These are phyloP conservation scores for Liopterus haemorrhoidalis DNA, from an alignment of 2,888 invertebrate genomes.

Conservation along the genomic window DNA sequence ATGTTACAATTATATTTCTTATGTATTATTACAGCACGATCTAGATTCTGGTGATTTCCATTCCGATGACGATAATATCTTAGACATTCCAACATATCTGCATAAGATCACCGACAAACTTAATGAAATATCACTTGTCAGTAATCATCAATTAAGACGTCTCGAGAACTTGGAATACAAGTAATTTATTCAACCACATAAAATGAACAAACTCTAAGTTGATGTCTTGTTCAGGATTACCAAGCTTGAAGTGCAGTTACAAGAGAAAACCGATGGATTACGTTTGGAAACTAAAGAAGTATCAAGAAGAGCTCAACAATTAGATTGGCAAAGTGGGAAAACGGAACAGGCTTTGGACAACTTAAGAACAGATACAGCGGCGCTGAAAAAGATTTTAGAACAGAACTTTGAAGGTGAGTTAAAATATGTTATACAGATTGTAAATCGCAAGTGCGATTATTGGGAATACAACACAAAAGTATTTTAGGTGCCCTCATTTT, in stretches of 20 bases:
- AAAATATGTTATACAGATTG: too few relatives aligned
- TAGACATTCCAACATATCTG: too few relatives aligned
- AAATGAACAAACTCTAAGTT: neutral
- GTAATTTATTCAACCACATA: slow-evolving; percentile 1
- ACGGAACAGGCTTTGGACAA: slow-evolving; percentile 42
- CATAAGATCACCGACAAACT: slow-evolving; percentile 17
- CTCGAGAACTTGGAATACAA: slow-evolving; percentile 19
- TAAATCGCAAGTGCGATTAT: too few relatives aligned
- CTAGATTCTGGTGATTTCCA: too few relatives aligned
- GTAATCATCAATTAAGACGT: slow-evolving; percentile 13
- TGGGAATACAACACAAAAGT: too few relatives aligned
- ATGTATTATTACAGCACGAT: too few relatives aligned
- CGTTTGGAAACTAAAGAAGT: slow-evolving; percentile 44
- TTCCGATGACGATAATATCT: too few relatives aligned
- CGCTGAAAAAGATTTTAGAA: slow-evolving; percentile 18
- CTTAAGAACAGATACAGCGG: slow-evolving; percentile 42
- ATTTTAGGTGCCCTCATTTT: too few relatives aligned
- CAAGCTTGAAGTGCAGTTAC: slow-evolving; percentile 43
- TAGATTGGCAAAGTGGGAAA: slow-evolving; percentile 45
- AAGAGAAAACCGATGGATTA: slow-evolving; percentile 44
- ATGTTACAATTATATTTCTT: too few relatives aligned
- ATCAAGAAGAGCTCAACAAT: slow-evolving; percentile 41
- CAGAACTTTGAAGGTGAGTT: too few relatives aligned
- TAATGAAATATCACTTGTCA: slow-evolving; percentile 7
- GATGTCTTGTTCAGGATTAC: slow-evolving; percentile 33